Conservation (phyloP, 2,888 invertebrate genomes). For the Melinaea marsaeus region DNA sequence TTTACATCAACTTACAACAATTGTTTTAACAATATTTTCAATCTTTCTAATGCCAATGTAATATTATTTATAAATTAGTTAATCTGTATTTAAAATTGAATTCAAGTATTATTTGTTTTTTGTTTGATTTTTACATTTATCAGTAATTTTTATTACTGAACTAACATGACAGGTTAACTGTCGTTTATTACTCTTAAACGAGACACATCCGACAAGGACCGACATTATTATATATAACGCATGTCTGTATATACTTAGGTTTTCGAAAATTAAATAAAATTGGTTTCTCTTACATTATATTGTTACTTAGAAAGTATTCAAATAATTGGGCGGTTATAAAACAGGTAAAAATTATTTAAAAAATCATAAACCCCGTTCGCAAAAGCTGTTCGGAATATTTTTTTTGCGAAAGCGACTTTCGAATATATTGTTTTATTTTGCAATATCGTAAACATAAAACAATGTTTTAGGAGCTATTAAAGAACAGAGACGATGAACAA, state of each 20-base stretch:
- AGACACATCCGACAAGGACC: slow-evolving; percentile 34
- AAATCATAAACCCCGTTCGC: slow-evolving; percentile 25
- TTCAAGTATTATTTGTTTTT: too few species aligned
- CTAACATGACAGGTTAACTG: too few species aligned
- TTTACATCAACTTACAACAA: not conserved
- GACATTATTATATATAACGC: slow-evolving; percentile 12
- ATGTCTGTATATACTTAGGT: not conserved
- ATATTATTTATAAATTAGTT: too few species aligned
- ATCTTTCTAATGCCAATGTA: too few species aligned
- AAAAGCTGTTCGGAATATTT: slow-evolving; percentile 26
- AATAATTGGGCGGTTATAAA: not conserved
- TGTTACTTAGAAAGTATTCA: too few species aligned
- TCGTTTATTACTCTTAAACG: slow-evolving; percentile 40
- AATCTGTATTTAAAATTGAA: too few species aligned
- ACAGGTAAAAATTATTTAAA: slow-evolving; percentile 1
- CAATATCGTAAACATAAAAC: slow-evolving; percentile 23
- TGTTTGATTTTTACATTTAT: too few species aligned
- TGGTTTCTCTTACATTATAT: too few species aligned
- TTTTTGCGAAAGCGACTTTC: slow-evolving; percentile 17
- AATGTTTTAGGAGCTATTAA: slow-evolving; percentile 26
- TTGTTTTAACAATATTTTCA: not conserved
- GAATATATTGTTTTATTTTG: slow-evolving; percentile 19
- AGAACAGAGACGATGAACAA: slow-evolving; percentile 22
- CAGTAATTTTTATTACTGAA: too few species aligned
- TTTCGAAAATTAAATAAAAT: too few species aligned